These are phyloP conservation scores for Phalacrocorax carbo DNA, from an alignment of 2,113 vertebrate genomes.

Conservation along the genomic window DNA sequence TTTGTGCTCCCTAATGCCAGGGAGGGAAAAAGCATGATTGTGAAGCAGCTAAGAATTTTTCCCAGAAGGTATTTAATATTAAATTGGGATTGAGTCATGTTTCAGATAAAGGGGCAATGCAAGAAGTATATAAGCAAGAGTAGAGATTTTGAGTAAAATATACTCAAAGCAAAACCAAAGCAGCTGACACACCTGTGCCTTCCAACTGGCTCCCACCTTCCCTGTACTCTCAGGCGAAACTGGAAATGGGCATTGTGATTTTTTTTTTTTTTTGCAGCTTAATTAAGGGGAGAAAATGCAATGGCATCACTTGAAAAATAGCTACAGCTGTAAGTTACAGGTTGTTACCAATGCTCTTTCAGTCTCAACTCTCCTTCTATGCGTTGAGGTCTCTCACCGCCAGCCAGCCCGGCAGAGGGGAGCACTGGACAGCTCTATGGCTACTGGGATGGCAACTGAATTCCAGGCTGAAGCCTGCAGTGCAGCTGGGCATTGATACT, in stretches of 20 bases:
- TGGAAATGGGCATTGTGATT: background rate
- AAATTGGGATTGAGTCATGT: background rate
- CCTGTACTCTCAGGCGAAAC: background rate
- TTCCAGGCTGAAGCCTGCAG: background rate
- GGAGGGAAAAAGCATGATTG: background rate
- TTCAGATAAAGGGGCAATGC: background rate
- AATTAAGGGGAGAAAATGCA: background rate
- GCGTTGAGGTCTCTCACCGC: background rate
- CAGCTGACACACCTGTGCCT: background rate
- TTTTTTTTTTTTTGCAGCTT: background rate
- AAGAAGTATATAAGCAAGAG: background rate
- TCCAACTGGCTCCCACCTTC: background rate
- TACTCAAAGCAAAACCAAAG: background rate
- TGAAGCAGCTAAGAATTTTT: conserved; percentile 1
- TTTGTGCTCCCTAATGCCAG: background rate
- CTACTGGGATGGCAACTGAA: background rate
- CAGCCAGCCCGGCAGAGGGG: accelerated
- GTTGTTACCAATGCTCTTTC: background rate
- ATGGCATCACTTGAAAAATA: background rate
- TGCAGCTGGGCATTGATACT: background rate
- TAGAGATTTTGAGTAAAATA: background rate
- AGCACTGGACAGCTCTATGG: background rate
- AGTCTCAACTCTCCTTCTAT: background rate
- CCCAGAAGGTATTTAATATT: background rate
- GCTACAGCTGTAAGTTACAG: background rate